Percentiles rank a stretch among this genome's conserved stretches.
Conservation (phyloP, 2,113 vertebrate genomes). For the Macrotus californicus region DNA sequence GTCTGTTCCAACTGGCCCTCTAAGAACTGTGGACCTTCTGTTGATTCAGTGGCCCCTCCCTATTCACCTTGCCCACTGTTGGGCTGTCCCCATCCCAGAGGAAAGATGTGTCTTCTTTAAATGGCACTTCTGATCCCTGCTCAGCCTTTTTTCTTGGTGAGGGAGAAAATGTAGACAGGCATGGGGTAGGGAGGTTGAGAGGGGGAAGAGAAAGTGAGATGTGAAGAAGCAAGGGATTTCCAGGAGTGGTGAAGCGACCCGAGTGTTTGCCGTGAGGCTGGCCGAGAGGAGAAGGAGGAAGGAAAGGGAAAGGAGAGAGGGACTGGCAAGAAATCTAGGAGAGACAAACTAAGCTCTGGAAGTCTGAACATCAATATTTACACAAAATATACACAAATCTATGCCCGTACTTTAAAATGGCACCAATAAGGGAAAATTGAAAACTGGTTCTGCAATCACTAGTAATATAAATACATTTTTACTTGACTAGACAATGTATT, state of each 20-base stretch:
- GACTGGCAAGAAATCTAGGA: neutral
- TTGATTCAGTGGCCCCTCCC: neutral
- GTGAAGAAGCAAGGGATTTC: neutral
- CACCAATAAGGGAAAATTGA: neutral
- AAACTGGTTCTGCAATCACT: neutral
- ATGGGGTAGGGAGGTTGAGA: neutral
- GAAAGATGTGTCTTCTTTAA: neutral
- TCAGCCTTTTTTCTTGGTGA: neutral
- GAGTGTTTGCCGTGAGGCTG: neutral
- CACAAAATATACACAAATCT: neutral
- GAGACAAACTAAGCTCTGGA: neutral
- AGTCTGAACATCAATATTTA: neutral
- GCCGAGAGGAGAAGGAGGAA: neutral
- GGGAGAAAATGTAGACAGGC: rapidly evolving
- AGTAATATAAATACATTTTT: neutral
- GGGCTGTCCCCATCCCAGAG: neutral
- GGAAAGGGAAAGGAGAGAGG: neutral
- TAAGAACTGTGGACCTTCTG: neutral
- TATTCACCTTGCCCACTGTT: neutral
- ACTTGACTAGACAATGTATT: neutral
- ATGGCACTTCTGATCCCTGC: neutral
- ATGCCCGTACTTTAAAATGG: neutral
- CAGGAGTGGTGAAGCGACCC: neutral
- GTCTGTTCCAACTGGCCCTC: rapidly evolving
- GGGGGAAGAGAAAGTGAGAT: neutral